Evolutionary conservation across 1,140 invertebrate species (phyloP), one percentile per base, ranked within the genome.

Genomic region (Sogatella furcifera): DNA sequence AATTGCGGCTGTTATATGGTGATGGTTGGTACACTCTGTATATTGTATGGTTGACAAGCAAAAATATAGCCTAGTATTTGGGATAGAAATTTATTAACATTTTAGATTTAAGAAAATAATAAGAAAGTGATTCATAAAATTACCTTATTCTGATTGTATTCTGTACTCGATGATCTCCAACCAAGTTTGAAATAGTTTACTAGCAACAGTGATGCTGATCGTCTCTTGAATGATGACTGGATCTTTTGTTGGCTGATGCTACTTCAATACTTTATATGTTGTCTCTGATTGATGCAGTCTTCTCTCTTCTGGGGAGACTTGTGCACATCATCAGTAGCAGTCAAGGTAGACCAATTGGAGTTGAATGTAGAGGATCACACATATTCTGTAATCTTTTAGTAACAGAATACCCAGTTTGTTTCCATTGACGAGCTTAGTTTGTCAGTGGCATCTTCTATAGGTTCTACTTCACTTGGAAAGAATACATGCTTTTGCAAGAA

Each of bases 121-220:
- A 38, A 3, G 11, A 38, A 38, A 5, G 2, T 38, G 34, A 5
- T n/a, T n/a, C n/a, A n/a, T 2, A 13, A 9, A 44, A 15, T 60
- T 55, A 60, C 59, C 52, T 60, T 60, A 19, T 31, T 54, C 21
- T 60, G 53, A 28, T n/a, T 60, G 59, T 31, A 90, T 84, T 67
- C 83, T 81, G 64, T 89, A 89, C 71, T 90, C 87, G 62, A 91
- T 88, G 21, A 83, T 88, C 74, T 91, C 86, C 41, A 92, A 69
- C 86, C 88, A 90, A 19, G 81, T 83, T n/a, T 0, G 85, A 86
- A 6, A 92, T 84, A 0, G 81, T 88, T 70, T 90, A n/a, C n/a
- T n/a, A n/a, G n/a, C 84, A 24, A 91, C 82, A 1, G 89, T 82
- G 15, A 81, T 82, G 10, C 89, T 80, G 6, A 89, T 76, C 49